Percentiles rank a stretch among this genome's conserved stretches.
phyloP scores from a whole-genome alignment of 2,888 invertebrate genomes.

The Pasiphila rectangulata region DNA sequence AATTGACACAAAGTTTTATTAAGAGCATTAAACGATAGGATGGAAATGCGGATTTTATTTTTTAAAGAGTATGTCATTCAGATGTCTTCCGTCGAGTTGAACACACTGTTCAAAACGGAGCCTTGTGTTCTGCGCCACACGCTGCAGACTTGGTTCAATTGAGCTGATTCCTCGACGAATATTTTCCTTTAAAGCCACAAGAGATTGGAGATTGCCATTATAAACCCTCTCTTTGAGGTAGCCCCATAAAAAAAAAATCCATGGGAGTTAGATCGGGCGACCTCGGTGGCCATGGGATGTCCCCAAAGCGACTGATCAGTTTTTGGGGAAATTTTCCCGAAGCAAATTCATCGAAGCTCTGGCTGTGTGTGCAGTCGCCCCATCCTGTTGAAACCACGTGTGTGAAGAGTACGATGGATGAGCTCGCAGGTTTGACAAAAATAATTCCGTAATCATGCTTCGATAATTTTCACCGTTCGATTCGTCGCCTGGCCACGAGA shows the following conservation, averaged over 20 bases:
- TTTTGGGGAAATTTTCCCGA: slow-evolving; percentile 25
- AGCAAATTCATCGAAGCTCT: slow-evolving; percentile 22
- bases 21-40: slow-evolving; percentile 8
- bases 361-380: slow-evolving; percentile 20
- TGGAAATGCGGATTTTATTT: slow-evolving; percentile 30
- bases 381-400: slow-evolving; percentile 33
- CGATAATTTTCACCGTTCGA: slow-evolving; percentile 28
- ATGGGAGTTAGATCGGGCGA: not conserved
- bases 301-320: slow-evolving; percentile 29
- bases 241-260: not conserved
- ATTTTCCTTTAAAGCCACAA: slow-evolving; percentile 7
- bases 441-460: slow-evolving; percentile 30
- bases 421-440: slow-evolving; percentile 29
- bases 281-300: slow-evolving; percentile 12
- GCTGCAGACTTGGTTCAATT: not conserved
- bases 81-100: slow-evolving; percentile 30
- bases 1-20: slow-evolving; percentile 16
- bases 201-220: not conserved
- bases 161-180: not conserved
- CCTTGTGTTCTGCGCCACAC: not conserved
- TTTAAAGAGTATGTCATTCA: slow-evolving; percentile 30
- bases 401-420: slow-evolving; percentile 26
- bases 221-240: not conserved
- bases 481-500: slow-evolving; percentile 21
- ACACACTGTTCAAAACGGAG: slow-evolving; percentile 25